Percentiles rank a stretch among this genome's conserved stretches.
Conservation (phyloP, 2,113 vertebrate genomes). For the Arizona elegans region DNA sequence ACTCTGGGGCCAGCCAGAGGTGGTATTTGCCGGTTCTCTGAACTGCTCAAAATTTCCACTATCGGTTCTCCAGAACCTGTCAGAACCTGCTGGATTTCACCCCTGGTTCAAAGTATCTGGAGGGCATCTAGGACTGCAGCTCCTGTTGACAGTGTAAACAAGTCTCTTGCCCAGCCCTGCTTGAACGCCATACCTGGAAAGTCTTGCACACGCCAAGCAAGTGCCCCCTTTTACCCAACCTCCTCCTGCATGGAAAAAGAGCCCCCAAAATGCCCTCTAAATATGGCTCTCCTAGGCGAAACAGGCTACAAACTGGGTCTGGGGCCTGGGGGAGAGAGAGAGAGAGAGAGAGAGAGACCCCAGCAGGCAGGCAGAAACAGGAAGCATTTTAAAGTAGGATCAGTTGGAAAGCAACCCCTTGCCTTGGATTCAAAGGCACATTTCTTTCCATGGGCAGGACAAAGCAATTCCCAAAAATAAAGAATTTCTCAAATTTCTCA, state of each 20-base stretch:
- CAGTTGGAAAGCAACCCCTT: not conserved
- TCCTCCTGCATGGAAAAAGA: not conserved
- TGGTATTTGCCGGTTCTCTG: too few relatives aligned
- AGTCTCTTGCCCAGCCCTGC: not conserved
- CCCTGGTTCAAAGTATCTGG: not conserved
- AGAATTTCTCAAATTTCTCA: not conserved
- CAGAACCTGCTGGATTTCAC: too few relatives aligned
- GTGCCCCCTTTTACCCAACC: too few relatives aligned
- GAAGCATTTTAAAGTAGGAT: not conserved
- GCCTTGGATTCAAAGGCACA: not conserved
- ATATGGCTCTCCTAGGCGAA: not conserved
- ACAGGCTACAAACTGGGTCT: not conserved
- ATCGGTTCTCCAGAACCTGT: too few relatives aligned
- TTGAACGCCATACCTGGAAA: not conserved
- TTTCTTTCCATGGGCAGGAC: not conserved
- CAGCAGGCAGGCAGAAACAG: not conserved
- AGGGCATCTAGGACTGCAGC: not conserved
- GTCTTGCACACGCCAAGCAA: not conserved
- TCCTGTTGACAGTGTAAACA: not conserved
- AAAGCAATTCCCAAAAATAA: not conserved
- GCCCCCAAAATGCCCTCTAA: not conserved
- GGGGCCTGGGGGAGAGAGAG: not conserved
- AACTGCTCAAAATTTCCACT: too few relatives aligned
- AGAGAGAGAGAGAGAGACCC: not conserved
- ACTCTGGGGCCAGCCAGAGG: too few relatives aligned